A percentile compares a stretch with the other conserved stretches of the same genome.
These are phyloP conservation scores for Festucalex cinctus DNA, from an alignment of 2,113 vertebrate species.

Conservation along the genomic window DNA sequence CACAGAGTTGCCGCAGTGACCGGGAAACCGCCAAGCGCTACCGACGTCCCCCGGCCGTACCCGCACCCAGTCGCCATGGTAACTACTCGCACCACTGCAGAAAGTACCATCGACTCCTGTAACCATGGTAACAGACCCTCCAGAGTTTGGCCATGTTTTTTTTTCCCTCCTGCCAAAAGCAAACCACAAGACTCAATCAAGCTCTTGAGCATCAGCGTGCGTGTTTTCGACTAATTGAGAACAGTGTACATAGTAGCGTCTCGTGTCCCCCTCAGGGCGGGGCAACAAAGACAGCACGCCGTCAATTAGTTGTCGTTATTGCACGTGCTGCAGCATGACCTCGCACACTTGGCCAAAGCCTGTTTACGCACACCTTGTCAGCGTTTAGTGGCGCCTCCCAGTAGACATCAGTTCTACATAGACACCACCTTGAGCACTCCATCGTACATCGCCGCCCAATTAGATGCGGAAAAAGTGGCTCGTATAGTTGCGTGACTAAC, in stretches of 20 bases:
- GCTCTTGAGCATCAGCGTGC: constrained; percentile 11
- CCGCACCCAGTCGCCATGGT: constrained; percentile 44
- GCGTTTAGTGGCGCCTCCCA: background rate
- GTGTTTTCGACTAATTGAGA: background rate
- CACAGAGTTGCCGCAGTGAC: constrained; percentile 83
- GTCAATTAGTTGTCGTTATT: constrained; percentile 18
- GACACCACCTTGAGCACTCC: background rate
- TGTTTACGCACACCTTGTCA: background rate
- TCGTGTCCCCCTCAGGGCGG: background rate
- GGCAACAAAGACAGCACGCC: background rate
- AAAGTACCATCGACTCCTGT: constrained; percentile 33
- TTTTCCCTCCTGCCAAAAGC: constrained; percentile 20
- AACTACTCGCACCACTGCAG: constrained; percentile 39
- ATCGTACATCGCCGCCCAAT: background rate
- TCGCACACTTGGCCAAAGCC: constrained; percentile 35
- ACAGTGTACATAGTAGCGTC: constrained; percentile 48
- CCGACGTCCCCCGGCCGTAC: constrained; percentile 50
- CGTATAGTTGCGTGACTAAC: too few species aligned
- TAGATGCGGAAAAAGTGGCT: background rate
- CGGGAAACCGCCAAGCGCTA: background rate
- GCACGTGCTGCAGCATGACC: constrained; percentile 63
- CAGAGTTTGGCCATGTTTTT: constrained; percentile 13
- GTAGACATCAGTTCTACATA: background rate
- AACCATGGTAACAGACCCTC: constrained; percentile 40
- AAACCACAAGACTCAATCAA: constrained; percentile 20